These are phyloP conservation scores for Styela clava DNA, from an alignment of 23 tunicate genomes.

Conservation along the genomic window DNA sequence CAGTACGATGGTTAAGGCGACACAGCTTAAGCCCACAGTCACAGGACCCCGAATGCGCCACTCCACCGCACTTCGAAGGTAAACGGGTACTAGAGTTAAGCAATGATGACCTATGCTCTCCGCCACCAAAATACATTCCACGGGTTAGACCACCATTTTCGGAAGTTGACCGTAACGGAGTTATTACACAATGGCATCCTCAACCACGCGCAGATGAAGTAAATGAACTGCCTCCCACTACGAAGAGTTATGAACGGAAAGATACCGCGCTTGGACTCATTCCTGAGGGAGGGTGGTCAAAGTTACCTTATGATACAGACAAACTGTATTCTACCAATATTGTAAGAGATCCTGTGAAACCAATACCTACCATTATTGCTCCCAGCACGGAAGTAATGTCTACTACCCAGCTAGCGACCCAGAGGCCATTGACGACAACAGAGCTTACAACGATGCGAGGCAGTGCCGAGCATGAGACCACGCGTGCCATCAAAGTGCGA, in stretches of 20 bases:
- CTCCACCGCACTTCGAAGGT: not conserved
- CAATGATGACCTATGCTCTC: slow-evolving; percentile 6
- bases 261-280: not conserved
- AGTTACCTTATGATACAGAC: slow-evolving; percentile 7
- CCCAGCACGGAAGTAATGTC: not conserved
- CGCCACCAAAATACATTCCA: not conserved
- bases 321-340: slow-evolving; percentile 1
- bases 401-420: not conserved
- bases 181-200: not conserved
- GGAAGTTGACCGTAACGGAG: not conserved
- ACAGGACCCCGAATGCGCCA: slow-evolving; percentile 1
- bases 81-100: not conserved
- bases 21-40: not conserved
- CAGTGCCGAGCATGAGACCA: not conserved
- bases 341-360: not conserved
- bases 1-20: slow-evolving; percentile 1
- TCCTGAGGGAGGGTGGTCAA: slow-evolving; percentile 24
- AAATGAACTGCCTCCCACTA: not conserved
- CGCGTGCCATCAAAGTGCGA: not conserved
- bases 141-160: not conserved
- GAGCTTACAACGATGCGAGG: not conserved
- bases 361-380: not conserved
- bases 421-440: not conserved
- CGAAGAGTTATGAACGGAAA: not conserved
- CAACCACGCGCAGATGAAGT: not conserved